These are phyloP conservation scores for Natator depressus DNA, from an alignment of 2,113 vertebrate species.

Conservation along the genomic window DNA sequence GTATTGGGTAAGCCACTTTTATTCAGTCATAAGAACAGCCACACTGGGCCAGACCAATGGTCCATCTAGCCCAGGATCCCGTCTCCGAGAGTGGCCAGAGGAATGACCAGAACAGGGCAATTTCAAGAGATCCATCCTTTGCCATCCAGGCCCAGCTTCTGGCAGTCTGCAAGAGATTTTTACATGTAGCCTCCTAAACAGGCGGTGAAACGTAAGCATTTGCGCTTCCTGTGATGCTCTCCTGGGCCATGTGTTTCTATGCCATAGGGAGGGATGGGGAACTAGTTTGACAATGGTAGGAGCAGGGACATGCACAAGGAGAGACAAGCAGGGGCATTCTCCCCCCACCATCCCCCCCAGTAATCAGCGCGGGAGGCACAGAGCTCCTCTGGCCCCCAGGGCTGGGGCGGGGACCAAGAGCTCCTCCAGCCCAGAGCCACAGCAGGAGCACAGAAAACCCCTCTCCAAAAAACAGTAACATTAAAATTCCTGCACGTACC, in stretches of 20 bases:
- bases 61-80: background rate
- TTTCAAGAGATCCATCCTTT: background rate
- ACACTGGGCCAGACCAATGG: background rate
- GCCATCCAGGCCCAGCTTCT: background rate
- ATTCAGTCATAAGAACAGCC: background rate
- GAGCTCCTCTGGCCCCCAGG: too few relatives aligned
- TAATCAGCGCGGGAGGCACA: too few relatives aligned
- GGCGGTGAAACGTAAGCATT: fast-evolving
- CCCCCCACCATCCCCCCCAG: too few relatives aligned
- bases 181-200: background rate
- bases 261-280: background rate
- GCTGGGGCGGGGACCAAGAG: too few relatives aligned
- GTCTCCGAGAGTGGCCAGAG: background rate
- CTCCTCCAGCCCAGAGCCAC: too few relatives aligned
- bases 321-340: too few relatives aligned
- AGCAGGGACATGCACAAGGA: too few relatives aligned
- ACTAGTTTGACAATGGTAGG: fast-evolving
- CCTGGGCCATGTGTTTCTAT: fast-evolving
- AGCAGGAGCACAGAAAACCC: too few relatives aligned
- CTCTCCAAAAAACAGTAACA: too few relatives aligned
- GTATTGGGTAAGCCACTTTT: background rate
- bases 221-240: background rate
- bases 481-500: too few relatives aligned
- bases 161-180: background rate
- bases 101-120: background rate